phyloP scores from a whole-genome alignment of 2,797 vertebrate genomes.

The Numenius phaeopus region DNA sequence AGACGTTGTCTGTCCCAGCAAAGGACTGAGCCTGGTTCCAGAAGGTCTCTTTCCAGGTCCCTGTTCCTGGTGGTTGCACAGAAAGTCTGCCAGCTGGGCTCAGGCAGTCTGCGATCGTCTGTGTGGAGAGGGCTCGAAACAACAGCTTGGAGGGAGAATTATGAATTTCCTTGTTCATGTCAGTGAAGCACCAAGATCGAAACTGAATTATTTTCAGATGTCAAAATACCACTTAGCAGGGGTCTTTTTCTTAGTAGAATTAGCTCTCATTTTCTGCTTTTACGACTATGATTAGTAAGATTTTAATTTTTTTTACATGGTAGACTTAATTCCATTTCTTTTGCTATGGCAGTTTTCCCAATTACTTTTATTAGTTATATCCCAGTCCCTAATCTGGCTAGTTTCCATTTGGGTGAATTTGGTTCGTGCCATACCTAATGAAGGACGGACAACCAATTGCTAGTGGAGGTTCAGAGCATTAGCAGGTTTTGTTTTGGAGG shows the following conservation, averaged over 20 bases:
- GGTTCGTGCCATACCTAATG: neutral
- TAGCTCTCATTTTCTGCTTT: conserved; percentile 36
- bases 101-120: accelerated
- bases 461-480: neutral
- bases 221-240: conserved; percentile 50
- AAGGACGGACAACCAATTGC: neutral
- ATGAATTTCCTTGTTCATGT: neutral
- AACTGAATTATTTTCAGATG: conserved; percentile 60
- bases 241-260: conserved; percentile 46
- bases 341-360: neutral
- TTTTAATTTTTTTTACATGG: neutral
- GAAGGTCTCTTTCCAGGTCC: neutral
- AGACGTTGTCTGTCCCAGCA: accelerated
- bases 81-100: neutral
- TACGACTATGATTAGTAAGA: neutral
- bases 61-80: neutral
- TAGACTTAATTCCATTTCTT: neutral
- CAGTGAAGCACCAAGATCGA: neutral
- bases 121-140: neutral
- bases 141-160: neutral
- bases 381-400: neutral
- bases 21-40: neutral
- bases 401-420: neutral
- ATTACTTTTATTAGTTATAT: neutral
- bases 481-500: neutral